These are phyloP conservation scores for Crypturellus undulatus DNA, from an alignment of 2,113 vertebrate genomes.

Conservation along the genomic window DNA sequence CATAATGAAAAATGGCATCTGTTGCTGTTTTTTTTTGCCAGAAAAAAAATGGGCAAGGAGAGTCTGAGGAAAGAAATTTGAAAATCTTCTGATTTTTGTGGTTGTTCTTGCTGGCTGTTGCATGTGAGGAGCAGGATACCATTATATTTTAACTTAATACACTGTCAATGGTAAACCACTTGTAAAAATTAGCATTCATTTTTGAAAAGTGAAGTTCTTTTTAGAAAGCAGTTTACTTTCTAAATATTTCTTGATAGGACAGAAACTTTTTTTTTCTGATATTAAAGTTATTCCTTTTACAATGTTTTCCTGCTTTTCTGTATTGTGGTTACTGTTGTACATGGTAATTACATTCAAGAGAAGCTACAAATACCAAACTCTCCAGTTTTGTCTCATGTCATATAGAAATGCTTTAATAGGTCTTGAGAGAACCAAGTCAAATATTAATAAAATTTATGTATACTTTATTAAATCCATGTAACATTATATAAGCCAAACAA, in stretches of 20 bases:
- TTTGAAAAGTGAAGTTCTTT: not conserved
- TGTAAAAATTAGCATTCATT: not conserved
- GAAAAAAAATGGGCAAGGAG: not conserved
- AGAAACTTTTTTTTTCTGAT: not conserved
- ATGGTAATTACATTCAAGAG: not conserved
- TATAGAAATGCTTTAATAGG: not conserved
- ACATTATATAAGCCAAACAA: not conserved
- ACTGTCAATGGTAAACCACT: not conserved
- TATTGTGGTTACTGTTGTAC: not conserved
- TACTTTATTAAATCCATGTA: not conserved
- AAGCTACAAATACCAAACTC: not conserved
- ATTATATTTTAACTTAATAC: not conserved
- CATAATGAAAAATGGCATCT: not conserved
- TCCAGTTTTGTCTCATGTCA: not conserved
- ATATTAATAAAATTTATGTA: not conserved
- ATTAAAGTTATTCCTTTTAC: not conserved
- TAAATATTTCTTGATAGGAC: not conserved
- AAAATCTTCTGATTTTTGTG: not conserved
- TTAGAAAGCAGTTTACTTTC: not conserved
- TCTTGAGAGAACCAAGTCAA: not conserved
- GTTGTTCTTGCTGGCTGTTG: accelerated
- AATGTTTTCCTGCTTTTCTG: not conserved
- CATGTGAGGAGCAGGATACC: not conserved
- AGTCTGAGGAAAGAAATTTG: not conserved
- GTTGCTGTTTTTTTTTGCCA: not conserved